These are phyloP conservation scores for Pomatostomus ruficeps DNA, from an alignment of 2,113 vertebrate genomes.

Conservation along the genomic window DNA sequence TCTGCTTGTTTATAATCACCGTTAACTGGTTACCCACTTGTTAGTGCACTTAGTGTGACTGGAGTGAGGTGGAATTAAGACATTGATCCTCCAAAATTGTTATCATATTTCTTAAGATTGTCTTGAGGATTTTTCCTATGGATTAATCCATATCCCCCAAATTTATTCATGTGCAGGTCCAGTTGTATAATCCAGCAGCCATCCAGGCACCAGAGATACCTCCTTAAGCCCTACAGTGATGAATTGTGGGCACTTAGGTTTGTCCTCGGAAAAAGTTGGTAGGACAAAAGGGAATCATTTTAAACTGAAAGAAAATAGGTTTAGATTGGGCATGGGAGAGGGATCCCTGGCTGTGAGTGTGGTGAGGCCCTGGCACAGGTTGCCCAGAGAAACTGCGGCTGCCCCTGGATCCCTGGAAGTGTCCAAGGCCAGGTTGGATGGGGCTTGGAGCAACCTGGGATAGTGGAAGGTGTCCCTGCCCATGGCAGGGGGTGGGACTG, in stretches of 20 bases:
- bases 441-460: not conserved
- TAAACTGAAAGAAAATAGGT: not conserved
- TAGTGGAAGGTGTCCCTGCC: fast-evolving
- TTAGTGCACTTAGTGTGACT: not conserved
- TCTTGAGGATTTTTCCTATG: not conserved
- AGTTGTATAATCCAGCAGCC: not conserved
- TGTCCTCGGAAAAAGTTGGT: not conserved
- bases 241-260: fast-evolving
- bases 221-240: not conserved
- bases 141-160: not conserved
- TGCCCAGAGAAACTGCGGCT: not conserved
- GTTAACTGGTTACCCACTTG: not conserved
- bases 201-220: not conserved
- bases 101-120: not conserved
- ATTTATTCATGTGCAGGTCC: not conserved
- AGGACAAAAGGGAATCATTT: not conserved
- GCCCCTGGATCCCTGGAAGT: not conserved
- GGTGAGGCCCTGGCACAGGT: too few species aligned
- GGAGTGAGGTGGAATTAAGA: not conserved
- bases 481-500: fast-evolving
- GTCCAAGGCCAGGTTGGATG: fast-evolving
- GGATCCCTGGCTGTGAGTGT: fast-evolving
- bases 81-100: not conserved
- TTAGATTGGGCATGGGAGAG: not conserved
- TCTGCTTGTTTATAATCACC: not conserved